Percentiles rank a stretch among this genome's conserved stretches.
phyloP scores from a whole-genome alignment of 2,888 invertebrate species.

The Aquatica leii region DNA sequence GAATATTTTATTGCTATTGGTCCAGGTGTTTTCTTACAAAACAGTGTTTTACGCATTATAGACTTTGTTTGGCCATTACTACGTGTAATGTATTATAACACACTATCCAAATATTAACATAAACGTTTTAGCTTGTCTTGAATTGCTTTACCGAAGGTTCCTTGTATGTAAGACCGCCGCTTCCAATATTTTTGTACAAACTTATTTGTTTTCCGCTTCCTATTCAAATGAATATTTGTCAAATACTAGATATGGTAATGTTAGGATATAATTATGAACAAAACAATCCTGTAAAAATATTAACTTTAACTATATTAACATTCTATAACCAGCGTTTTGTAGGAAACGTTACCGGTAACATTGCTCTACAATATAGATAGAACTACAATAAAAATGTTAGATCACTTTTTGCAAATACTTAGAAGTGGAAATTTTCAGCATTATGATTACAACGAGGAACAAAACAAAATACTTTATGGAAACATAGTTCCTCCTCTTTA shows the following conservation, averaged over 20 bases:
- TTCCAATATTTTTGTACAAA: neutral
- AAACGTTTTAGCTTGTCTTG: neutral
- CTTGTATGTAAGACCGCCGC: neutral
- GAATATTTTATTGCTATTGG: conserved; percentile 66
- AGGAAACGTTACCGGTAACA: conserved; percentile 13
- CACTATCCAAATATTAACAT: neutral
- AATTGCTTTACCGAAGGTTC: neutral
- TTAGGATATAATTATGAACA: conserved; percentile 39
- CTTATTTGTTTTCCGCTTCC: conserved; percentile 18
- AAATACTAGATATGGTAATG: conserved; percentile 24
- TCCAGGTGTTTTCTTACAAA: neutral
- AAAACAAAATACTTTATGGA: neutral
- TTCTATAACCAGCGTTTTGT: neutral
- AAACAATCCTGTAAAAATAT: neutral
- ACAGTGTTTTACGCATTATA: neutral
- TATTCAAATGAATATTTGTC: conserved; percentile 35
- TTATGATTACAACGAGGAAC: neutral
- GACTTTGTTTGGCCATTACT: neutral
- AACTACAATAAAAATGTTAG: neutral
- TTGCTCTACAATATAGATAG: neutral
- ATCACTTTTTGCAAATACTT: neutral
- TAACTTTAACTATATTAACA: too few relatives aligned
- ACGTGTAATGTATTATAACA: neutral
- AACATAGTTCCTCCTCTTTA: neutral
- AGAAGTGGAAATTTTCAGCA: neutral